phyloP scores from a whole-genome alignment of 1,140 invertebrate genomes.

The Macrotrachela quadricornifera region DNA sequence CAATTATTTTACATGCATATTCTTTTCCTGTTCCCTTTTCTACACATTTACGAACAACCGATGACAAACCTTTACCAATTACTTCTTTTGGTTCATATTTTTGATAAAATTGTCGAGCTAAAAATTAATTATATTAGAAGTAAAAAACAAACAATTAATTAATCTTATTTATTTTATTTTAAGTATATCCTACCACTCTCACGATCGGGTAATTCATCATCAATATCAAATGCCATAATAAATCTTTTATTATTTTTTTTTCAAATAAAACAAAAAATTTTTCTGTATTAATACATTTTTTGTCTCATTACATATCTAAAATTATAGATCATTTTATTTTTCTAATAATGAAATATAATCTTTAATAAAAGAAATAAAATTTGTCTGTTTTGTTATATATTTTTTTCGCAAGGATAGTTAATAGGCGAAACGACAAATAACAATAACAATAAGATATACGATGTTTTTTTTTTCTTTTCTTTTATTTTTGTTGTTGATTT shows the following conservation, averaged over 20 bases:
- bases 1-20: conserved; percentile 96
- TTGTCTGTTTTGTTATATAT: too few species aligned
- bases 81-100: conserved; percentile 96
- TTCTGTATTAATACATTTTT: background rate
- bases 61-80: conserved; percentile 83
- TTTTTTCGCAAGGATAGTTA: background rate
- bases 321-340: too few species aligned
- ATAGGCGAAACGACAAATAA: background rate
- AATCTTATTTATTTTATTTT: too few species aligned
- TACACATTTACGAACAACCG: conserved; percentile 78
- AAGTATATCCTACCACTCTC: background rate
- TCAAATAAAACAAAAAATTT: background rate
- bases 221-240: conserved; percentile 6
- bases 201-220: conserved; percentile 6
- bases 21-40: conserved; percentile 84
- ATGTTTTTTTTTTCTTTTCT: background rate
- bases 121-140: too few species aligned
- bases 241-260: background rate
- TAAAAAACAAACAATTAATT: too few species aligned
- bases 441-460: background rate
- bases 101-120: conserved; percentile 51
- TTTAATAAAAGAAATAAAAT: too few species aligned
- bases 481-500: background rate
- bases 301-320: background rate
- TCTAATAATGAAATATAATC: too few species aligned